Base-by-base conservation (phyloP, 2,113 vertebrate genomes). In the Lophius piscatorius region DNA sequence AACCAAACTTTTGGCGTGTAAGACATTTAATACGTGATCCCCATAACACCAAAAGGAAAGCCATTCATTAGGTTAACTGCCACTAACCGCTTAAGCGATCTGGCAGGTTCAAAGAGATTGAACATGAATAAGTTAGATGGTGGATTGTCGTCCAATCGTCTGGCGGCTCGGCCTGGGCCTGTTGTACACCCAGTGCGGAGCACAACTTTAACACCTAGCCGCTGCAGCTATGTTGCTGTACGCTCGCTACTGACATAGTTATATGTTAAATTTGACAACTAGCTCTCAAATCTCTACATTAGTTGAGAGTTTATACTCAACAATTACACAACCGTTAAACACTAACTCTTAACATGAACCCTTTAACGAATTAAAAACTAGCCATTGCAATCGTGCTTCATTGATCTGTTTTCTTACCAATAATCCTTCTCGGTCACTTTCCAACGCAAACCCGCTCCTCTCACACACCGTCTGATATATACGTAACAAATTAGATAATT, bases 391-490 rank as follows among this genome's bases (percentile, higher is more conserved):
- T 80, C 75, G 79, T 85, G 83, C 79, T 72, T 64, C 85, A 87
- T 80, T 87, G 85, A 87, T 85, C 80, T 70, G 51, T 50, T 59
- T 70, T 75, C 92, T 93, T 90, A 93, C 92, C 92, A 92, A 93
- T 91, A 93, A 90, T 90, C 88, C 89, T 92, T 93, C 92, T 86
- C 89, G 73, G 86, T 91, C 85, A 90, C 87, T 91, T 84, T 83
- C 88, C 88, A 76, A 84, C 73, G 87, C 90, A 87, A 93, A 91
- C 86, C 87, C 91, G 88, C 91, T 89, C 90, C 90, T 85, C 77
- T 86, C 70, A 81, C 48, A 78, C 67, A 55, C 9, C 65, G 75
- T 71, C 55, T 77, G 61, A 62, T 70, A 23, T 54, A 70, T 67
- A 28, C 22, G 63, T 17, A 17, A 44, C 20, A 60, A 47, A 63